A percentile compares a stretch with the other conserved stretches of the same genome.
Conservation (phyloP, 2,888 invertebrate genomes). For the Colostygia pectinataria region DNA sequence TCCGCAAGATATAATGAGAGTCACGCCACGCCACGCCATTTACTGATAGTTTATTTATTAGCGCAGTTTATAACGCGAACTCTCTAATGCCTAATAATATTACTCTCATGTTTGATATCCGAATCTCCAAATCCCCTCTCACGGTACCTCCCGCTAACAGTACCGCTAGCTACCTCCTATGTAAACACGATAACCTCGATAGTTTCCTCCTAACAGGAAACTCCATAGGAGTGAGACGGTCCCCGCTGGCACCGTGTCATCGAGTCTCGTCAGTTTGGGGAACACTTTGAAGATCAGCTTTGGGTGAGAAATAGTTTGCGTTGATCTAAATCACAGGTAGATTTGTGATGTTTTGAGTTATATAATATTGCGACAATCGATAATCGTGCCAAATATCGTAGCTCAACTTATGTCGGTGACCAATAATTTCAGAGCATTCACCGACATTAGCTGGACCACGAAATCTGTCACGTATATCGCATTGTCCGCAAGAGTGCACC, state of each 20-base stretch:
- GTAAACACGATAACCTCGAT: constrained; percentile 76
- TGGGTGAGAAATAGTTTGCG: constrained; percentile 82
- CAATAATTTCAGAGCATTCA: no score
- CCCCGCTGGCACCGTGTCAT: constrained; percentile 88
- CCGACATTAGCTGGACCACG: no score
- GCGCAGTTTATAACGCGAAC: no score
- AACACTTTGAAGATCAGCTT: constrained; percentile 93
- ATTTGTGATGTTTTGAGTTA: no score
- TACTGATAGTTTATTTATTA: not conserved
- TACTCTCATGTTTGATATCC: constrained; percentile 6
- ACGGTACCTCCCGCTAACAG: constrained; percentile 55
- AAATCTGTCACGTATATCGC: no score
- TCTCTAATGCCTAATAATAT: no score
- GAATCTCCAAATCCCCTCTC: constrained; percentile 22
- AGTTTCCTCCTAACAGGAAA: constrained; percentile 78
- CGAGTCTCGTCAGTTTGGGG: constrained; percentile 90
- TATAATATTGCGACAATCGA: no score
- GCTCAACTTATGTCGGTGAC: no score
- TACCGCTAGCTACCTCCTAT: constrained; percentile 54
- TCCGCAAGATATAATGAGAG: no score
- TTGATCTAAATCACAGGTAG: not conserved
- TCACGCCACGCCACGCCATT: no score
- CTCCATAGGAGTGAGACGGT: constrained; percentile 89
- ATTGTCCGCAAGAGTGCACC: no score
- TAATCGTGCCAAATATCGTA: no score